These are phyloP conservation scores for Carapus acus DNA, from an alignment of 2,797 vertebrate genomes.

Conservation along the genomic window DNA sequence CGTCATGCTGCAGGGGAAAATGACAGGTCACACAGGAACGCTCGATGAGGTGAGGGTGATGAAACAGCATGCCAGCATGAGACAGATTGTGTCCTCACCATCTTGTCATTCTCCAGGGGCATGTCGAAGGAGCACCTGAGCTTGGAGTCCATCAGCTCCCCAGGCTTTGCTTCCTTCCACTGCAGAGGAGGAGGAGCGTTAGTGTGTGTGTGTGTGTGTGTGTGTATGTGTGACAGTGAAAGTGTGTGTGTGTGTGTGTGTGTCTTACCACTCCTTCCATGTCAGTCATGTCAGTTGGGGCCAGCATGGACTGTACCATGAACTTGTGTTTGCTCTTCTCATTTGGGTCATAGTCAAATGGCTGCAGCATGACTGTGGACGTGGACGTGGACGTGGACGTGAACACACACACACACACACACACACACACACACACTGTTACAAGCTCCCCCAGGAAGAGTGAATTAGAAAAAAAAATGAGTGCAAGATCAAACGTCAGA, in stretches of 20 bases:
- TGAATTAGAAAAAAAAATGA: too few relatives aligned
- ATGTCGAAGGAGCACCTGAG: constrained; percentile 93
- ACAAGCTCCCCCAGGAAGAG: too few relatives aligned
- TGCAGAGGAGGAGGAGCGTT: too few relatives aligned
- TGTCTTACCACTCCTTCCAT: constrained; percentile 93
- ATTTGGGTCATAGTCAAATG: constrained; percentile 95
- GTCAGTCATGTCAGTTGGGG: constrained; percentile 87
- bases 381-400: constrained; percentile 55
- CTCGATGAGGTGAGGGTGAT: too few relatives aligned
- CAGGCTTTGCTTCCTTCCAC: constrained; percentile 96
- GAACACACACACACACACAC: constrained; percentile 3
- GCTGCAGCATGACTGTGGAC: constrained; percentile 98
- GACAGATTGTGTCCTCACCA: constrained; percentile 67
- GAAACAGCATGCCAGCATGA: too few relatives aligned
- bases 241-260: too few relatives aligned
- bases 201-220: too few relatives aligned
- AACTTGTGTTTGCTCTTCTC: constrained; percentile 99
- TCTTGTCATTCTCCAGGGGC: constrained; percentile 90
- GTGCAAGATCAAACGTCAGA: too few relatives aligned
- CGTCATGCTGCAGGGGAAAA: constrained; percentile 81
- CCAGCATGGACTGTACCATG: constrained; percentile 94
- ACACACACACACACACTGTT: not conserved
- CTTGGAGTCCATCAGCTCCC: constrained; percentile 96
- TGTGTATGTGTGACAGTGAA: too few relatives aligned
- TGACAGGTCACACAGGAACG: constrained; percentile 20